These are phyloP conservation scores for Leucoraja erinaceus DNA, from an alignment of 2,113 vertebrate species.

Conservation along the genomic window DNA sequence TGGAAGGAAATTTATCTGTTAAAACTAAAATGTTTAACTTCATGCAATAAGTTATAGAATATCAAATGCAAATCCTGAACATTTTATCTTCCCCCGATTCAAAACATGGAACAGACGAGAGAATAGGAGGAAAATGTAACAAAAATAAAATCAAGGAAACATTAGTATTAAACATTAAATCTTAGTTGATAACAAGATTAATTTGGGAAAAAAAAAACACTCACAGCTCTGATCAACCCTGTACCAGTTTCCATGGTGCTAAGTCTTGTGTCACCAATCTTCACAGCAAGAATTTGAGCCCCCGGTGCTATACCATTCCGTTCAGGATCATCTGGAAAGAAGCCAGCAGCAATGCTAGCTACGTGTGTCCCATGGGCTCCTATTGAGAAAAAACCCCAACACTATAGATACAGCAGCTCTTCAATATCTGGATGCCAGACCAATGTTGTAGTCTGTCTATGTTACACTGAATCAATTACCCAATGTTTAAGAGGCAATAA, in stretches of 20 bases:
- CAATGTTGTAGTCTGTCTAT: background rate
- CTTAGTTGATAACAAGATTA: background rate
- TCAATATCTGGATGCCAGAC: background rate
- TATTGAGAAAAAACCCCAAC: constrained; percentile 44
- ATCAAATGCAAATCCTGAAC: background rate
- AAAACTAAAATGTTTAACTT: background rate
- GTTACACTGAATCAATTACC: background rate
- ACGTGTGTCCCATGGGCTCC: constrained; percentile 96
- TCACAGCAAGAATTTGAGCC: constrained; percentile 88
- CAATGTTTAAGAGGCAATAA: background rate
- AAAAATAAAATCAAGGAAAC: background rate
- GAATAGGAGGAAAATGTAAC: background rate
- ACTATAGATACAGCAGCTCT: background rate
- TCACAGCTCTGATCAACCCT: constrained; percentile 90
- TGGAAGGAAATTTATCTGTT: background rate
- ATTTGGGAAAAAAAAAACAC: constrained; percentile 23
- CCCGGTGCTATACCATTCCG: constrained; percentile 88
- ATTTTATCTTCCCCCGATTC: background rate
- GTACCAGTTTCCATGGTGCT: constrained; percentile 99
- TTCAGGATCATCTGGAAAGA: constrained; percentile 90
- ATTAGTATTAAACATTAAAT: background rate
- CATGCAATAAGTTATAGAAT: background rate
- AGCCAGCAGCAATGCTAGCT: constrained; percentile 92
- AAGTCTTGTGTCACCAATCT: constrained; percentile 90
- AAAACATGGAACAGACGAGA: background rate